A percentile compares a stretch with the other conserved stretches of the same genome.
Conservation (phyloP, 1,140 invertebrate species). For the Forficula auricularia region DNA sequence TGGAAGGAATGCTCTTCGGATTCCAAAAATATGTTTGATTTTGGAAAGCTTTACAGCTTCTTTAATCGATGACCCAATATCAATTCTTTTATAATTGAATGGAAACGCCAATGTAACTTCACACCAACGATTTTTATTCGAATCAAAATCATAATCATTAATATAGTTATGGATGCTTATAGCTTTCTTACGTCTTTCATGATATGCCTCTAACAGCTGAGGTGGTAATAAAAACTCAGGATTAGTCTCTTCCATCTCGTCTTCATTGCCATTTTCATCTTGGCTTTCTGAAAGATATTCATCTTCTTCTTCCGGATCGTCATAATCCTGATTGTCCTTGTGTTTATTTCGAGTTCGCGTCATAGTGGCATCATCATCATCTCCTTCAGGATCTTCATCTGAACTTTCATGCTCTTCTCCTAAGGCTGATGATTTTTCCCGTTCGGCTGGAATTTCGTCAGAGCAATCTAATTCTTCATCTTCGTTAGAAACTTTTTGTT, state of each 20-base stretch:
- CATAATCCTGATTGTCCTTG: slow-evolving; percentile 51
- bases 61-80: background rate
- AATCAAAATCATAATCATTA: slow-evolving; percentile 59
- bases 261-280: slow-evolving; percentile 27
- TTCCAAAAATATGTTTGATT: background rate
- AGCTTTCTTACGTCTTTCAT: slow-evolving; percentile 21
- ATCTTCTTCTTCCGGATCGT: slow-evolving; percentile 62
- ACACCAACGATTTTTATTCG: slow-evolving; percentile 43
- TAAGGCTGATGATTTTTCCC: slow-evolving; percentile 18
- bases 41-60: background rate
- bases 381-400: slow-evolving; percentile 36
- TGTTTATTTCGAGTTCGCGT: slow-evolving; percentile 35
- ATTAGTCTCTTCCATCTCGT: slow-evolving; percentile 19
- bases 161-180: slow-evolving; percentile 28
- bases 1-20: slow-evolving; percentile 6
- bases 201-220: slow-evolving; percentile 24
- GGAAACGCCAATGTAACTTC: slow-evolving; percentile 26
- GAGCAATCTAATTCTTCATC: slow-evolving; percentile 22
- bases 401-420: slow-evolving; percentile 38
- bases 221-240: slow-evolving; percentile 21
- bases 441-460: slow-evolving; percentile 17
- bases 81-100: background rate
- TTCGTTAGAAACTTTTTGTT: slow-evolving; percentile 16
- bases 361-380: slow-evolving; percentile 39
- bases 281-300: slow-evolving; percentile 25